Conservation (phyloP, 2,888 invertebrate species). For the Cylindroiulus punctatus region DNA sequence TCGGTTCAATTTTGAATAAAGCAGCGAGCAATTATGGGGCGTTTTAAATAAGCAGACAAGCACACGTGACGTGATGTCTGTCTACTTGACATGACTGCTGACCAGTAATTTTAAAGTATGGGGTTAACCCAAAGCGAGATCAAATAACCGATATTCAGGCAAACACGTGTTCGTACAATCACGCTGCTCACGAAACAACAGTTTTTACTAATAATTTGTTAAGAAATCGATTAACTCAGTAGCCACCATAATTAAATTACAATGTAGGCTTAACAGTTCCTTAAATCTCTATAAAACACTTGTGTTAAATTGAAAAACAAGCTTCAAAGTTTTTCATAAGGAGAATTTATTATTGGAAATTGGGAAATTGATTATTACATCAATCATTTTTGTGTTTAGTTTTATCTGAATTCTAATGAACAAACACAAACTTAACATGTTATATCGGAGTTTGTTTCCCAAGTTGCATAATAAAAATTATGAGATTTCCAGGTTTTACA, state of each 20-base stretch:
- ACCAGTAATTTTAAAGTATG: slow-evolving; percentile 14
- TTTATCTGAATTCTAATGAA: no score
- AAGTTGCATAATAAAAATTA: no score
- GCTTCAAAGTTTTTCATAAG: no score
- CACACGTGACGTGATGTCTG: slow-evolving; percentile 43
- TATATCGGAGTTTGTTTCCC: no score
- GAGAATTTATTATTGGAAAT: no score
- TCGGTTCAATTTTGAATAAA: slow-evolving; percentile 43
- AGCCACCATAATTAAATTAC: not conserved
- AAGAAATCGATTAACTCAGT: not conserved
- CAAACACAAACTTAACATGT: no score
- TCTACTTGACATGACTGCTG: slow-evolving; percentile 14
- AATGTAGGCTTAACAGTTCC: not conserved
- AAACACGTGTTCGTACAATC: slow-evolving; percentile 3
- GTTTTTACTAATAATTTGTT: slow-evolving; percentile 6
- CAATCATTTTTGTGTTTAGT: no score
- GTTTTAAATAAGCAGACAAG: slow-evolving; percentile 31
- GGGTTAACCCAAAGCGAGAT: slow-evolving; percentile 42
- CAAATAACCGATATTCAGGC: slow-evolving; percentile 31
- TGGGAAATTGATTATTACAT: no score
- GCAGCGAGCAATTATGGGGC: slow-evolving; percentile 24
- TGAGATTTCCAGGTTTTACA: no score
- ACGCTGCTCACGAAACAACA: not conserved
- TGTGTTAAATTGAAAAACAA: no score
- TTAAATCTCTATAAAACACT: no score